Evolutionary conservation across 2,888 invertebrate genomes (phyloP), one percentile per base, ranked within the genome.

Genomic region (Onthophagus sagittarius): DNA sequence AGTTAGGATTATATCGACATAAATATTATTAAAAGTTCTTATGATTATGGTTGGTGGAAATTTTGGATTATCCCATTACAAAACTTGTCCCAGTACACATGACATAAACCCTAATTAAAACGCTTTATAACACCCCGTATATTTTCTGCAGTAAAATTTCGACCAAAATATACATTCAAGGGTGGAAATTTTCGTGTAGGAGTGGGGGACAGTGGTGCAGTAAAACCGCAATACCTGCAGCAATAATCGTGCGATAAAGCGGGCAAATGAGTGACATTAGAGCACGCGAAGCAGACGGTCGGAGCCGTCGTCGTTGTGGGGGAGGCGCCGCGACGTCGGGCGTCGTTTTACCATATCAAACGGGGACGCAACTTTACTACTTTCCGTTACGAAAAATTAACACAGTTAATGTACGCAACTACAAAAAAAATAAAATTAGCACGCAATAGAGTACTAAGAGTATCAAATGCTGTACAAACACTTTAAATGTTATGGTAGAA

Each of bases 241-340:
- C 77, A 79, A 79, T 79, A 79, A 78, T 74, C 77, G 73, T 72
- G 77, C 77, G 74, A 78, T 79, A 79, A 79, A 79, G 73, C 76
- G 76, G 73, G 76, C 78, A 78, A 79, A 79, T 77, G 79, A 78
- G 79, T 77, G 77, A 78, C 77, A 79, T 78, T 76, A 77, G 77
- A 74, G 75, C 79, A 79, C 79, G 79, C 79, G 77, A 79, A 63
- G 74, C 71, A 72, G 75, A 77, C 76, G 78, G 75, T 76, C 76
- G 77, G 74, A 72, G 72, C 74, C 76, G 75, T 75, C 75, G 71
- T 75, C 74, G 75, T 73, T 31, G 63, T 70, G 62, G 39, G 79
- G 79, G 78, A 78, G 79, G 79, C 79, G 79, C 79, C 79, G 75
- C 78, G 76, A 75, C 76, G 79, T 70, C 79, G 79, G 78, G 79